These are phyloP conservation scores for Oxyruncus cristatus DNA, from an alignment of 2,113 vertebrate genomes.

Conservation along the genomic window DNA sequence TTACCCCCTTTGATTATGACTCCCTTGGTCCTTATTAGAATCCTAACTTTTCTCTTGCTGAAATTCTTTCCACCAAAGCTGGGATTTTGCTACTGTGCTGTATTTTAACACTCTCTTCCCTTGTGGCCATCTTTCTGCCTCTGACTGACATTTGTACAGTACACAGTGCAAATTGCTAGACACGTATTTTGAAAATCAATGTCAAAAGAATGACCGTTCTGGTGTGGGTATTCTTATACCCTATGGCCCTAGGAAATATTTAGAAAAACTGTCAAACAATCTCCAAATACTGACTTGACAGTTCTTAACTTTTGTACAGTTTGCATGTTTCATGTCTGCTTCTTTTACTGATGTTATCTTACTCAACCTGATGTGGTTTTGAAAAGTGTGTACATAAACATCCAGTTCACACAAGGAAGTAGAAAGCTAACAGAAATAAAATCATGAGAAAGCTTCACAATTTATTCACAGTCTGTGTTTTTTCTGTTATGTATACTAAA, in stretches of 20 bases:
- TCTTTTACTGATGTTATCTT: background rate
- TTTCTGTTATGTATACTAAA: background rate
- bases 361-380: background rate
- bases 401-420: background rate
- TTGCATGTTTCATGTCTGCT: background rate
- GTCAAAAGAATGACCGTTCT: background rate
- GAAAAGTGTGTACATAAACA: background rate
- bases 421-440: background rate
- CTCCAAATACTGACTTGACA: background rate
- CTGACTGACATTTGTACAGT: background rate
- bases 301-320: background rate
- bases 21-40: background rate
- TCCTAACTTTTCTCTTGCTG: background rate
- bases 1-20: background rate
- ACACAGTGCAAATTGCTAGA: background rate
- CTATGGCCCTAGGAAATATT: background rate
- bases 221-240: background rate
- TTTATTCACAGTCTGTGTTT: background rate
- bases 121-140: background rate
- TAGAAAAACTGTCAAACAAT: background rate
- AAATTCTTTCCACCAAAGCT: background rate
- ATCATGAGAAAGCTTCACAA: background rate
- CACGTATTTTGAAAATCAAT: conserved; percentile 2
- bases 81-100: background rate
- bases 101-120: background rate